A percentile compares a stretch with the other conserved stretches of the same genome.
These are phyloP conservation scores for Drosophila testacea DNA, from an alignment of 2,888 invertebrate genomes.

Conservation along the genomic window DNA sequence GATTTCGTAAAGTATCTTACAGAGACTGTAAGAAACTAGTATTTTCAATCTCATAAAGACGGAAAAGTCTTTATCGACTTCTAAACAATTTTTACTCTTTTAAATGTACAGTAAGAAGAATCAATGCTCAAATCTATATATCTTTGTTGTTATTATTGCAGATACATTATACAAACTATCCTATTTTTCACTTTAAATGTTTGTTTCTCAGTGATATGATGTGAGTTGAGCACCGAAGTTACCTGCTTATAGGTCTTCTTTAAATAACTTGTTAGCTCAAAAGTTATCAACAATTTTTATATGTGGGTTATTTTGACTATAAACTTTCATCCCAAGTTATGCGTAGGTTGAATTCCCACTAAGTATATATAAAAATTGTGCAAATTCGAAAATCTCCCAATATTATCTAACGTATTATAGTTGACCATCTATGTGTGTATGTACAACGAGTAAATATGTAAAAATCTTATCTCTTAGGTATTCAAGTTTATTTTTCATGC, in stretches of 20 bases:
- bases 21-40: constrained; percentile 1
- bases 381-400: constrained; percentile 26
- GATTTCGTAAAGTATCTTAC: neutral
- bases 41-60: neutral
- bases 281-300: neutral
- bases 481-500: constrained; percentile 15
- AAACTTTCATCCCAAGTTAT: constrained; percentile 6
- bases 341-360: neutral
- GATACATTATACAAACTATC: too few relatives aligned
- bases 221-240: too few relatives aligned
- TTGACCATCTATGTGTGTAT: neutral
- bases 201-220: too few relatives aligned
- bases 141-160: too few relatives aligned
- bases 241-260: neutral
- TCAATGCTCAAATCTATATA: too few relatives aligned
- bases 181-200: too few relatives aligned
- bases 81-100: too few relatives aligned
- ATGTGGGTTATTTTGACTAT: neutral
- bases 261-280: neutral
- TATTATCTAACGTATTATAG: constrained; percentile 8
- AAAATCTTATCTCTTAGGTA: constrained; percentile 32
- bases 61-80: too few relatives aligned
- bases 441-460: constrained; percentile 17
- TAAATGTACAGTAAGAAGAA: too few relatives aligned
- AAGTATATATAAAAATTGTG: constrained; percentile 7